Evolutionary conservation across 1,140 invertebrate genomes (phyloP).

Genomic region (Drosophila pandora): DNA sequence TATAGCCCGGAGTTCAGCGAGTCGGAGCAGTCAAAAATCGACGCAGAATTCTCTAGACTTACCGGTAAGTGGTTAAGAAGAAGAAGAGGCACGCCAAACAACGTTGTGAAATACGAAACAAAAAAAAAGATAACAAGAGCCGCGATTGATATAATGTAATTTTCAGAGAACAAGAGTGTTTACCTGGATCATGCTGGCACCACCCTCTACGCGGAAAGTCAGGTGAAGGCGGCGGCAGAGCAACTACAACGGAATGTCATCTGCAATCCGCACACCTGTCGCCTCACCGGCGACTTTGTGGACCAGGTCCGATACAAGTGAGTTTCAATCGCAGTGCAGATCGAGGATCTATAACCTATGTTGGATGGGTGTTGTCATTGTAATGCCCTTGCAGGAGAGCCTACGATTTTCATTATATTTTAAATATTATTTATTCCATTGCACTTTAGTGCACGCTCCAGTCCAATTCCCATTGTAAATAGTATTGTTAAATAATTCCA

Average conservation of each 20-base stretch:
- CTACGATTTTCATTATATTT: background rate
- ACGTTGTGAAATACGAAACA: constrained; percentile 63
- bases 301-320: constrained; percentile 92
- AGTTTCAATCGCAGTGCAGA: constrained; percentile 41
- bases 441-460: too few species aligned
- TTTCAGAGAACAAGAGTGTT: constrained; percentile 86
- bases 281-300: constrained; percentile 90
- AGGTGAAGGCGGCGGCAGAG: constrained; percentile 88
- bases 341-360: background rate
- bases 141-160: background rate
- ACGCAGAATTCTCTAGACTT: constrained; percentile 84
- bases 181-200: constrained; percentile 97
- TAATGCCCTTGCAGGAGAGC: background rate
- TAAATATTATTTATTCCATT: too few species aligned
- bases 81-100: background rate
- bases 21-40: constrained; percentile 84
- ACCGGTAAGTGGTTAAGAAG: constrained; percentile 80
- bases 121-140: background rate
- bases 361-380: background rate
- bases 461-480: background rate
- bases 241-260: constrained; percentile 90
- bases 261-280: constrained; percentile 95
- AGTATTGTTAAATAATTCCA: background rate
- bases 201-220: constrained; percentile 91
- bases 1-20: constrained; percentile 73